Evolutionary conservation across 2,113 vertebrate genomes (phyloP).

Genomic region (Polypterus senegalus): DNA sequence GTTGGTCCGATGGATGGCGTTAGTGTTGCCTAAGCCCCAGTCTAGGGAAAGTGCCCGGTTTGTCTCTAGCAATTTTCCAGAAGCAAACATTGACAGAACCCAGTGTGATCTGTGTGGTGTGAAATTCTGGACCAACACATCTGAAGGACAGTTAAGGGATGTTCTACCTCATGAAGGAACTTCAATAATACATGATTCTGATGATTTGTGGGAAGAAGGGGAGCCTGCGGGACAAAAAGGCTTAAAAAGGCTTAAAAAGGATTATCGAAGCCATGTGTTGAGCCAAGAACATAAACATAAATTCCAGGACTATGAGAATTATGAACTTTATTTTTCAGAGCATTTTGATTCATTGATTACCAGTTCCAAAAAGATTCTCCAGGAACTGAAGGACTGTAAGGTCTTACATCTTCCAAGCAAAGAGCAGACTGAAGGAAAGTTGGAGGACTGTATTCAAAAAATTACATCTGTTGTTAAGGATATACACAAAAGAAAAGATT

Average conservation of each 20-base stretch:
- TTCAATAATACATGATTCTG: neutral
- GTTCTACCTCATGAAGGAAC: neutral
- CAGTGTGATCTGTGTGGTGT: conserved; percentile 62
- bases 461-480: conserved; percentile 36
- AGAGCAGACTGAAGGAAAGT: conserved; percentile 46
- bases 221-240: conserved; percentile 21
- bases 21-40: conserved; percentile 11
- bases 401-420: conserved; percentile 27
- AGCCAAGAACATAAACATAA: conserved; percentile 38
- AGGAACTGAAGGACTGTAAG: conserved; percentile 29
- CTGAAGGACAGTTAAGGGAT: neutral
- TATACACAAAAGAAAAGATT: conserved; percentile 50
- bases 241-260: too few species aligned
- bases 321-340: conserved; percentile 36
- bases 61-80: conserved; percentile 42
- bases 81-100: conserved; percentile 51
- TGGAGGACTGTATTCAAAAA: conserved; percentile 45
- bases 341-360: conserved; percentile 33
- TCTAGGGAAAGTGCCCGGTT: neutral
- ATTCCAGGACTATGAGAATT: conserved; percentile 37
- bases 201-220: conserved; percentile 17
- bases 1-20: conserved; percentile 16
- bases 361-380: conserved; percentile 31
- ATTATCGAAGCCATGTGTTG: conserved; percentile 35
- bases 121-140: conserved; percentile 31